phyloP scores from a whole-genome alignment of 2,113 vertebrate species.

The Cryptoleucopteryx plumbea region DNA sequence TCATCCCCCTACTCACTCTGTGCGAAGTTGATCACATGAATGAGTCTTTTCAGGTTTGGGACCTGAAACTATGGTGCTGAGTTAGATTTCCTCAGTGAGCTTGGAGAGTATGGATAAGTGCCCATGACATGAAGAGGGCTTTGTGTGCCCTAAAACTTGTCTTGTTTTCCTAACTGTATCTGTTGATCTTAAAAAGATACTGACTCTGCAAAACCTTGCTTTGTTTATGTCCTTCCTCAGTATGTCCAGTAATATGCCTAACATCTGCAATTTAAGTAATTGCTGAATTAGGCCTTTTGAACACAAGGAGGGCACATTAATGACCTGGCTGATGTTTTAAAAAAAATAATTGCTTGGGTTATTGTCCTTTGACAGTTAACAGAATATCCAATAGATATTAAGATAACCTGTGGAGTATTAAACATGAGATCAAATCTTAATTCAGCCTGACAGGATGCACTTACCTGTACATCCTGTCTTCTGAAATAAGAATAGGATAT shows the following conservation, averaged over 20 bases:
- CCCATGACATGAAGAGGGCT: background rate
- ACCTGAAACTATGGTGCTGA: background rate
- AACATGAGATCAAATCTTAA: background rate
- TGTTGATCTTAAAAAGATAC: background rate
- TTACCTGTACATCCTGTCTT: background rate
- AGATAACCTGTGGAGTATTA: background rate
- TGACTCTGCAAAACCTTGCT: background rate
- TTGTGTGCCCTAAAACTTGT: background rate
- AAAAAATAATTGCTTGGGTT: background rate
- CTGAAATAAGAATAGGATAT: background rate
- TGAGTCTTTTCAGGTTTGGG: background rate
- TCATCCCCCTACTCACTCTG: background rate
- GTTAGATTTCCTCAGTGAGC: background rate
- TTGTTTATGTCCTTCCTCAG: background rate
- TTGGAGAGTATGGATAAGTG: background rate
- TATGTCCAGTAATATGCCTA: background rate
- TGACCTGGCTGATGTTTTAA: background rate
- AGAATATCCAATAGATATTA: background rate
- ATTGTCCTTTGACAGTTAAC: background rate
- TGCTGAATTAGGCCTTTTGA: background rate
- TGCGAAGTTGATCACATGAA: background rate
- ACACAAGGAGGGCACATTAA: background rate
- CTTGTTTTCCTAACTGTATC: background rate
- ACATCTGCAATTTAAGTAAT: background rate
- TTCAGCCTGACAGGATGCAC: background rate